Evolutionary conservation across 2,888 invertebrate genomes (phyloP).

Genomic region (Cryptocephalus moraei): DNA sequence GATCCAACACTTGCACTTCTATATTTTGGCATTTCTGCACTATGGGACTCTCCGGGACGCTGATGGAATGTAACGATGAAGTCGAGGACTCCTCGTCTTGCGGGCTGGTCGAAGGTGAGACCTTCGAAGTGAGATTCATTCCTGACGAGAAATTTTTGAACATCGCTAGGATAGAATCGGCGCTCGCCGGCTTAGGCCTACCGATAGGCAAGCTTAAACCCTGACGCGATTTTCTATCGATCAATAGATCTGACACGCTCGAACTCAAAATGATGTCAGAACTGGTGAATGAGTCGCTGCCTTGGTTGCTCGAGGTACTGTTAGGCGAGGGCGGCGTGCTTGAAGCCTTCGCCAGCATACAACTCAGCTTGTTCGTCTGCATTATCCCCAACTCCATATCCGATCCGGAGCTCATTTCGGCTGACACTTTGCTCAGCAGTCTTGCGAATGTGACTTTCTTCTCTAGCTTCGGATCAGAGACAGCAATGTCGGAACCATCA

Average conservation of each 20-base stretch:
- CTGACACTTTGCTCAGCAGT: conserved; percentile 56
- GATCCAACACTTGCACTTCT: conserved; percentile 56
- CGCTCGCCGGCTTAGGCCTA: conserved; percentile 60
- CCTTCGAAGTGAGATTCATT: conserved; percentile 48
- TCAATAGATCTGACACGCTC: conserved; percentile 38
- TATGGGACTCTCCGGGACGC: conserved; percentile 53
- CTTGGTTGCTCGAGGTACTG: conserved; percentile 66
- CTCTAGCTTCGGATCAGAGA: conserved; percentile 59
- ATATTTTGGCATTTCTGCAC: conserved; percentile 32
- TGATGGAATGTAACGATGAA: conserved; percentile 52
- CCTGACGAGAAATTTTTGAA: conserved; percentile 62
- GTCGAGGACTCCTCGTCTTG: conserved; percentile 64
- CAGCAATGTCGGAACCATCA: conserved; percentile 42
- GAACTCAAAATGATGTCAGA: conserved; percentile 55
- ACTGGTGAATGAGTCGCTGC: conserved; percentile 67
- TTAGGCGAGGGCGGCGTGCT: conserved; percentile 54
- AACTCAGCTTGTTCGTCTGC: conserved; percentile 32
- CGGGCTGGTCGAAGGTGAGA: conserved; percentile 61
- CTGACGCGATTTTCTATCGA: conserved; percentile 21
- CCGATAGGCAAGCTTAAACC: conserved; percentile 28
- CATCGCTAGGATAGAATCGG: conserved; percentile 72
- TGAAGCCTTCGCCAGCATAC: conserved; percentile 37
- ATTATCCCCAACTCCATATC: conserved; percentile 50
- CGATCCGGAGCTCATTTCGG: conserved; percentile 68
- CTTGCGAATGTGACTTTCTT: conserved; percentile 72